Evolutionary conservation across 2,888 invertebrate genomes (phyloP).

Genomic region (Noctuana brunneofusca): DNA sequence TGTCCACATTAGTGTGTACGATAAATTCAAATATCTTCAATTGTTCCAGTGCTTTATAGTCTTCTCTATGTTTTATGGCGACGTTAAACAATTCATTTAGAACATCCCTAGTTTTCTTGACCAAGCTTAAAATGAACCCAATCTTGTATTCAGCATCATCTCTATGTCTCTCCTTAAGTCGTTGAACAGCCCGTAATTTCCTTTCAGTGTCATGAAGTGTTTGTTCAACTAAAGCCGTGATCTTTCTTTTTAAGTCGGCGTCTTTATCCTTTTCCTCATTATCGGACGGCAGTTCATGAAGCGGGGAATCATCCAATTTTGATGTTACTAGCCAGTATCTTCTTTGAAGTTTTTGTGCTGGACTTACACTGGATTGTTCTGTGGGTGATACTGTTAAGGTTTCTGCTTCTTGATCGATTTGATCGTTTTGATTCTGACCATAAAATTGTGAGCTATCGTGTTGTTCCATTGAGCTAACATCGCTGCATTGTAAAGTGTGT

Average conservation of each 20-base stretch:
- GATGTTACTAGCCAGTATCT: constrained; percentile 39
- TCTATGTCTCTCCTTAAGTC: constrained; percentile 49
- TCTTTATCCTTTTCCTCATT: constrained; percentile 53
- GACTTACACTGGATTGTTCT: neutral
- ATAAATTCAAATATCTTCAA: constrained; percentile 70
- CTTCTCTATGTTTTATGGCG: constrained; percentile 64
- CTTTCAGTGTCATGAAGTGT: constrained; percentile 59
- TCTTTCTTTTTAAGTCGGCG: constrained; percentile 59
- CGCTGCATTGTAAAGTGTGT: constrained; percentile 13
- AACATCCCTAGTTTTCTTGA: constrained; percentile 64
- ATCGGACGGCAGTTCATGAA: neutral
- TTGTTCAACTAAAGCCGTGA: constrained; percentile 59
- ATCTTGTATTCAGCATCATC: constrained; percentile 55
- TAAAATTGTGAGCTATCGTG: constrained; percentile 3
- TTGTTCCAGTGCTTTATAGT: constrained; percentile 69
- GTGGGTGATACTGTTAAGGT: constrained; percentile 8
- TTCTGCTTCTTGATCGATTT: constrained; percentile 24
- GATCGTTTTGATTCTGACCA: neutral
- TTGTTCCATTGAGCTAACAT: constrained; percentile 15
- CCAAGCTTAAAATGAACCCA: constrained; percentile 65
- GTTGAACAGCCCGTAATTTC: constrained; percentile 54
- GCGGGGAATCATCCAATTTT: neutral
- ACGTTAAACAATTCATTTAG: constrained; percentile 69
- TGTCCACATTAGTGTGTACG: constrained; percentile 70
- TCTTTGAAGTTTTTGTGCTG: constrained; percentile 35